phyloP scores from a whole-genome alignment of 2,888 invertebrate genomes.

The Xestia sexstrigata region DNA sequence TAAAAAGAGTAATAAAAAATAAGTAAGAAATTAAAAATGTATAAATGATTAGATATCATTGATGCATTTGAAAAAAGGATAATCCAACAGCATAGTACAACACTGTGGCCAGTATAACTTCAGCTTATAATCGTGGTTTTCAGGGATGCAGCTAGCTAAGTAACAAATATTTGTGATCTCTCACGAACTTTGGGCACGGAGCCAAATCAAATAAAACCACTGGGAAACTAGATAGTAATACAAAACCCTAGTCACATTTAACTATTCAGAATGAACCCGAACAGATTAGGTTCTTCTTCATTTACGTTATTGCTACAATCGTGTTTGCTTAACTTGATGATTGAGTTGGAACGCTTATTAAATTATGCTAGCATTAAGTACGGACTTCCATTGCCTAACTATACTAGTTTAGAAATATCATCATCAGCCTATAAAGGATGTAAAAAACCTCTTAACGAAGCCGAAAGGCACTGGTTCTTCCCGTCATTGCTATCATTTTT shows the following conservation, averaged over 20 bases:
- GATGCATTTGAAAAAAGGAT: no score
- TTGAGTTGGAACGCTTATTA: no score
- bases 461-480: no score
- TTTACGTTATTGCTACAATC: neutral
- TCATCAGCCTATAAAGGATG: neutral
- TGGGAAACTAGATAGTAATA: neutral
- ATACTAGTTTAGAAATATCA: neutral
- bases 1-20: no score
- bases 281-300: neutral
- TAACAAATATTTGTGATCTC: conserved; percentile 24
- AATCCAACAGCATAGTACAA: neutral
- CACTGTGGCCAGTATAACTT: neutral
- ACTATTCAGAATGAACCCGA: neutral
- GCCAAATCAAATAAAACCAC: conserved; percentile 31
- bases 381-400: neutral
- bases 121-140: neutral
- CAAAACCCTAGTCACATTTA: neutral
- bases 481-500: no score
- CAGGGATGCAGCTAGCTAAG: conserved; percentile 6
- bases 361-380: neutral
- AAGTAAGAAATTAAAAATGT: no score
- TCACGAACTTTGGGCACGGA: neutral
- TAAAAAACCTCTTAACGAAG: no score
- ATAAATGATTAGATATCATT: no score
- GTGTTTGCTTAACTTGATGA: neutral